Conservation (phyloP, 2,797 vertebrate genomes). For the Lates japonicus region DNA sequence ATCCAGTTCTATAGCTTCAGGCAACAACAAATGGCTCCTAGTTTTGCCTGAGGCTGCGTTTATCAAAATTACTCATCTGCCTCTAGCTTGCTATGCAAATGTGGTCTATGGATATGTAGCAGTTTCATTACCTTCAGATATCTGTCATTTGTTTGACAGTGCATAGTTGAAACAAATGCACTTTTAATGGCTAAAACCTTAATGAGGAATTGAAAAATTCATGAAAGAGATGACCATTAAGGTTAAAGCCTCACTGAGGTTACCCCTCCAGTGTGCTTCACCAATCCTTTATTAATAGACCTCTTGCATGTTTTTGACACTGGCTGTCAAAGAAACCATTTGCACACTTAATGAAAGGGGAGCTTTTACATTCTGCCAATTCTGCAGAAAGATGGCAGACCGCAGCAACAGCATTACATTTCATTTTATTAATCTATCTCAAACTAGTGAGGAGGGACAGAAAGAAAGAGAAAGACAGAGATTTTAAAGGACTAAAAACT, state of each 20-base stretch:
- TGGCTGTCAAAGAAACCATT: slow-evolving; percentile 78
- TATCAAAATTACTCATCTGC: slow-evolving; percentile 71
- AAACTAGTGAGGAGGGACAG: slow-evolving; percentile 23
- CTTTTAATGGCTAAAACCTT: slow-evolving; percentile 67
- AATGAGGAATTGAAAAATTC: slow-evolving; percentile 75
- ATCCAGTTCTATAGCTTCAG: slow-evolving; percentile 50
- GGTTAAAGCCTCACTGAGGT: slow-evolving; percentile 65
- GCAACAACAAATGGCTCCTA: slow-evolving; percentile 70
- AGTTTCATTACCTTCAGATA: slow-evolving; percentile 57
- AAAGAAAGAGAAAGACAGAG: slow-evolving; percentile 19
- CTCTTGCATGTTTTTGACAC: slow-evolving; percentile 77
- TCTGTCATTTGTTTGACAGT: slow-evolving; percentile 56
- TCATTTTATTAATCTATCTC: slow-evolving; percentile 68
- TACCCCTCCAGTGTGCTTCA: slow-evolving; percentile 57
- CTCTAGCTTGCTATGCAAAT: slow-evolving; percentile 66
- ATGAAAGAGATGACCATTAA: slow-evolving; percentile 74
- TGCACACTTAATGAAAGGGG: slow-evolving; percentile 76
- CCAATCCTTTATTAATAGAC: slow-evolving; percentile 74
- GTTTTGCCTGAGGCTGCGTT: slow-evolving; percentile 66
- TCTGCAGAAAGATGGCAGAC: slow-evolving; percentile 73
- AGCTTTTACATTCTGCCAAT: slow-evolving; percentile 70
- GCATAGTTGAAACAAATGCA: slow-evolving; percentile 59
- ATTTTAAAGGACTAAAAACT: slow-evolving; percentile 32
- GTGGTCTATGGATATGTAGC: slow-evolving; percentile 43
- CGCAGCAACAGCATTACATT: slow-evolving; percentile 46